phyloP scores from a whole-genome alignment of 2,797 vertebrate species.

The Varecia variegata region DNA sequence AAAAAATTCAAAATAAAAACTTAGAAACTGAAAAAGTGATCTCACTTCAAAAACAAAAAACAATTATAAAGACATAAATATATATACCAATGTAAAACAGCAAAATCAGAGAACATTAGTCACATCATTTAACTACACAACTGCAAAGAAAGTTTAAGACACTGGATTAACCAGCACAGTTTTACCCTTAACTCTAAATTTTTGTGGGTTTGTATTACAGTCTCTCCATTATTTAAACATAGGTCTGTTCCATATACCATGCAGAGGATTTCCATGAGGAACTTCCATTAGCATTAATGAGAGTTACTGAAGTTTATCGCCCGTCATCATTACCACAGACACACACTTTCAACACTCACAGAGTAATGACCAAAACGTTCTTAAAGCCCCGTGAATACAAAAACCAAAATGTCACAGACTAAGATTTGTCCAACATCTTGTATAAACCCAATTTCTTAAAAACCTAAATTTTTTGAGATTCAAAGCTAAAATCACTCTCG shows the following conservation, averaged over 20 bases:
- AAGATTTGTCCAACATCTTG: not conserved
- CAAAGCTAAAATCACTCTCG: conserved; percentile 34
- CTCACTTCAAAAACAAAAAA: conserved; percentile 32
- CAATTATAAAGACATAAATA: conserved; percentile 6
- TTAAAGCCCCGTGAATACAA: not conserved
- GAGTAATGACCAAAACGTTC: conserved; percentile 19
- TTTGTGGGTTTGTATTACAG: conserved; percentile 16
- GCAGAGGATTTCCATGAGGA: conserved; percentile 30
- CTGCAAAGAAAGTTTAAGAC: not conserved
- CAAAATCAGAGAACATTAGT: conserved; percentile 14
- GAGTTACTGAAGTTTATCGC: conserved; percentile 44
- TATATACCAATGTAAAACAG: conserved; percentile 34
- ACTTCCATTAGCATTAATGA: not conserved
- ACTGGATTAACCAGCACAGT: not conserved
- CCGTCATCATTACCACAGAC: not conserved
- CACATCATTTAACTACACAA: not conserved
- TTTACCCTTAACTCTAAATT: not conserved
- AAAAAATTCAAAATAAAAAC: conserved; percentile 48
- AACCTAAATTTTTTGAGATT: conserved; percentile 33
- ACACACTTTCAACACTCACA: not conserved
- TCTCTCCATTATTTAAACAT: conserved; percentile 41
- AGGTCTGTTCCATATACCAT: conserved; percentile 8
- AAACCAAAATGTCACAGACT: conserved; percentile 30
- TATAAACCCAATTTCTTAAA: conserved; percentile 43
- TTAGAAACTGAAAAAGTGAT: conserved; percentile 16